phyloP scores from a whole-genome alignment of 2,797 vertebrate species.

The Notolepis coatsorum region DNA sequence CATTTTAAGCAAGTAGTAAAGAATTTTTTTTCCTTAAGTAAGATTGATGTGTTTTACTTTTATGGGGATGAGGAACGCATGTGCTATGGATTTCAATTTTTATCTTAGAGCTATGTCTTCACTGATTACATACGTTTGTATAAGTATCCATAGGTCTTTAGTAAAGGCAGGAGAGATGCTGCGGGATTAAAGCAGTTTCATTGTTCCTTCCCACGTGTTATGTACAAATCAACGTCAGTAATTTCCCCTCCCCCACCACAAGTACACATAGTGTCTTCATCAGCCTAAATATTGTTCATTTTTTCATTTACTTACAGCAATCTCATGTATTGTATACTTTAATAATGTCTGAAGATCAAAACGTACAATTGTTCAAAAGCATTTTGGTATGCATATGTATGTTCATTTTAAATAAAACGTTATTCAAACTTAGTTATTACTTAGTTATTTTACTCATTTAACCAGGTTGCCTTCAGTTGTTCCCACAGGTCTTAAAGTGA shows the following conservation, averaged over 20 bases:
- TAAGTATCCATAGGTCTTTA: conserved; percentile 76
- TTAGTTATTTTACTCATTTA: conserved; percentile 84
- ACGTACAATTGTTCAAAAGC: conserved; percentile 78
- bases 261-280: conserved; percentile 61
- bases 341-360: conserved; percentile 81
- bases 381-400: conserved; percentile 86
- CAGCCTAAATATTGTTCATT: conserved; percentile 69
- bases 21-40: conserved; percentile 61
- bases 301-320: conserved; percentile 72
- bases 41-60: conserved; percentile 78
- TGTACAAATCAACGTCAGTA: conserved; percentile 35
- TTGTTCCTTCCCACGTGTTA: conserved; percentile 57
- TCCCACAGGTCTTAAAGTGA: conserved; percentile 75
- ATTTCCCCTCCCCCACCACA: conserved; percentile 49
- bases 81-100: conserved; percentile 75
- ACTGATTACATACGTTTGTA: conserved; percentile 69
- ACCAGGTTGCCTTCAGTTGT: conserved; percentile 80
- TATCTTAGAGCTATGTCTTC: conserved; percentile 80
- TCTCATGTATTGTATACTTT: conserved; percentile 84
- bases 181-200: conserved; percentile 56
- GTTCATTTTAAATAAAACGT: conserved; percentile 87
- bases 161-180: conserved; percentile 55
- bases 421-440: conserved; percentile 83
- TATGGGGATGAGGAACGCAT: conserved; percentile 80
- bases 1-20: conserved; percentile 65